Percentiles rank a stretch among this genome's conserved stretches.
These are phyloP conservation scores for Pseudomyrmex gracilis DNA, from an alignment of 1,140 invertebrate genomes.

Conservation along the genomic window DNA sequence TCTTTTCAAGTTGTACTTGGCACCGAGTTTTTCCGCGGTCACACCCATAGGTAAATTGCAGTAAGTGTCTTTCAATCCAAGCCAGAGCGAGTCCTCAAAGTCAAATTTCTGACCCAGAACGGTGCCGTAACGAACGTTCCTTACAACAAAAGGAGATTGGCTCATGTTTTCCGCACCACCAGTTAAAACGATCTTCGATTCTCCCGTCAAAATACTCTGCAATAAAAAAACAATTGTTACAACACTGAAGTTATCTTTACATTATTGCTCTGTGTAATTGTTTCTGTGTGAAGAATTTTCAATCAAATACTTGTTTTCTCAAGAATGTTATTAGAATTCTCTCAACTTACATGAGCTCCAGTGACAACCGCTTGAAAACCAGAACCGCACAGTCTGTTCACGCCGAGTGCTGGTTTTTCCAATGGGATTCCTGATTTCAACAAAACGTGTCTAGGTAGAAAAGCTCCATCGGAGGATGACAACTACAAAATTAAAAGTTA, in stretches of 20 bases:
- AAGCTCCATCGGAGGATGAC: slow-evolving; percentile 93
- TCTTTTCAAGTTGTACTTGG: slow-evolving; percentile 94
- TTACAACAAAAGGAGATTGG: slow-evolving; percentile 95
- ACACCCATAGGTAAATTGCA: slow-evolving; percentile 98
- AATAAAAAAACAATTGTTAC: slow-evolving; percentile 33
- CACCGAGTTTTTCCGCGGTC: slow-evolving; percentile 98
- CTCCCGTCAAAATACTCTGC: slow-evolving; percentile 95
- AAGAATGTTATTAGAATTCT: slow-evolving; percentile 4
- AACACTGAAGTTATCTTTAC: neutral
- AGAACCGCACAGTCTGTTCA: slow-evolving; percentile 97
- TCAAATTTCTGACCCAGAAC: slow-evolving; percentile 91
- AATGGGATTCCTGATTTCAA: slow-evolving; percentile 94
- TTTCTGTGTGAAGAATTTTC: neutral
- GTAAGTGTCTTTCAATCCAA: slow-evolving; percentile 95
- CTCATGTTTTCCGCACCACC: slow-evolving; percentile 99
- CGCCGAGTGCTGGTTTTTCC: slow-evolving; percentile 91
- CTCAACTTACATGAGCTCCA: slow-evolving; percentile 91
- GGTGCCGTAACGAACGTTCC: slow-evolving; percentile 96
- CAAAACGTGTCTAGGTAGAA: slow-evolving; percentile 94
- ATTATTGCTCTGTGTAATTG: neutral
- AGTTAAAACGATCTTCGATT: slow-evolving; percentile 94
- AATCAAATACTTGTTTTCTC: slow-evolving; percentile 32
- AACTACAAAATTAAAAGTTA: slow-evolving; percentile 32
- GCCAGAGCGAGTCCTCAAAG: slow-evolving; percentile 97
- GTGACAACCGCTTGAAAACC: slow-evolving; percentile 98